Base-by-base conservation (phyloP, 2,797 vertebrate genomes). In the Chelon auratus region DNA sequence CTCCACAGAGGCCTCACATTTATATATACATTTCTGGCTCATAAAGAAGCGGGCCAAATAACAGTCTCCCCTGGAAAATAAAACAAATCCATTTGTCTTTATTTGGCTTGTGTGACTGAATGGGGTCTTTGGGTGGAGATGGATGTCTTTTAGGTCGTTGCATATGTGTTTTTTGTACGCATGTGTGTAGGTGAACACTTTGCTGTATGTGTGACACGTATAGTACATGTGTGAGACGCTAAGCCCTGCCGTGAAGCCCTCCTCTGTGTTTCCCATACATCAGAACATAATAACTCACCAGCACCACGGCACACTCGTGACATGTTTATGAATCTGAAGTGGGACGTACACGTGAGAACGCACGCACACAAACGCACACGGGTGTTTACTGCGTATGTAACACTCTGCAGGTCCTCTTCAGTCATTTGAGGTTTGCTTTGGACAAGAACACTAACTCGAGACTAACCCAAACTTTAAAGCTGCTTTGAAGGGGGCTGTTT, bases 21-120 rank as follows among this genome's bases (percentile, higher is more conserved):
- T 33, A 33, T 42, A 77, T 84, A 88, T 88, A 89, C 84, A 92
- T 89, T 87, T 90, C 73, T 88, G 77, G 51, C 80, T 91, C 87
- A 78, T 80, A 72, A 81, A 78, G 80, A 80, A 66, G 43, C 20
- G 17, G 82, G 72, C 77, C 84, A 89, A 86, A 87, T 64, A 88
- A 66, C 55, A 3, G 62, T 80, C 73, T 85, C 80, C 69, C 78
- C 70, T 77, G 76, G 84, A 91, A 88, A 84, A 71, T 72, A 45
- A 68, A 84, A 77, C 59, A 33, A 76, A 85, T 79, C 56, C 54
- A 54, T 79, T 82, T 77, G 75, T 86, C 66, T 80, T 84, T 82
- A 76, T 87, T 90, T 86, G 75, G 68, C 48, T 66, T 62, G 59
- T 78, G 84, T 69, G 83, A 84, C 69, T 78, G 60, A 75, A 77